Conservation (phyloP, 2,888 invertebrate genomes). For the Drosophila colorata region DNA sequence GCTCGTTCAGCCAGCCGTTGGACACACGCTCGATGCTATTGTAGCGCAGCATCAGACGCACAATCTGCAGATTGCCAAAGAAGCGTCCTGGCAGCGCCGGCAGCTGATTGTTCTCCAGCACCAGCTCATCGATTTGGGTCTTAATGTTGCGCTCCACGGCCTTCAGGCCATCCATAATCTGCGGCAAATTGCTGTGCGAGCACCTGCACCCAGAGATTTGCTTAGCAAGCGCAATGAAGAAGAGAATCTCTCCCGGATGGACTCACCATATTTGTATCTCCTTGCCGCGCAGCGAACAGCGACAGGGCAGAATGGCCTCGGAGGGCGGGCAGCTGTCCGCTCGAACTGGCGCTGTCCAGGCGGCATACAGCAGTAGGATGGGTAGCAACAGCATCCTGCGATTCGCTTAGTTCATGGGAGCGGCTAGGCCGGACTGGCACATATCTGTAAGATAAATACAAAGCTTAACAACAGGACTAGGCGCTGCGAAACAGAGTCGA, state of each 20-base stretch:
- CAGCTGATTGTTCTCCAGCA: slow-evolving; percentile 94
- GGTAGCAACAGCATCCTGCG: slow-evolving; percentile 57
- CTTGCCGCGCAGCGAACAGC: slow-evolving; percentile 91
- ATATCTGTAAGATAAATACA: slow-evolving; percentile 47
- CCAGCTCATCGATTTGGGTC: slow-evolving; percentile 92
- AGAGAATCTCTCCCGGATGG: rapidly evolving
- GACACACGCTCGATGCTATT: slow-evolving; percentile 93
- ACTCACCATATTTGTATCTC: slow-evolving; percentile 94
- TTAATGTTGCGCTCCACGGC: slow-evolving; percentile 88
- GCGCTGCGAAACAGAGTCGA: not conserved
- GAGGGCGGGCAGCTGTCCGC: slow-evolving; percentile 89
- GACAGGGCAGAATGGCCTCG: slow-evolving; percentile 92
- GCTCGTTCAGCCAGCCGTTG: slow-evolving; percentile 91
- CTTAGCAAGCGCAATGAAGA: not conserved
- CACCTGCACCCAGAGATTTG: slow-evolving; percentile 88
- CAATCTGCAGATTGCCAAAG: slow-evolving; percentile 91
- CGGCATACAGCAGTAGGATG: slow-evolving; percentile 44
- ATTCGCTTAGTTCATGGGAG: slow-evolving; percentile 36
- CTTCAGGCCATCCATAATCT: slow-evolving; percentile 91
- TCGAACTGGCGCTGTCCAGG: slow-evolving; percentile 27
- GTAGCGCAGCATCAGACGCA: slow-evolving; percentile 92
- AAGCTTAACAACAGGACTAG: not conserved
- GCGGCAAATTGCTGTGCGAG: slow-evolving; percentile 94
- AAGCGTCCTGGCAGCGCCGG: slow-evolving; percentile 94
- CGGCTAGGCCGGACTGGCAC: slow-evolving; percentile 30